Percentiles rank a stretch among this genome's conserved stretches.
Conservation (phyloP, 1,140 invertebrate species). For the Lordiphosa clarofinis region DNA sequence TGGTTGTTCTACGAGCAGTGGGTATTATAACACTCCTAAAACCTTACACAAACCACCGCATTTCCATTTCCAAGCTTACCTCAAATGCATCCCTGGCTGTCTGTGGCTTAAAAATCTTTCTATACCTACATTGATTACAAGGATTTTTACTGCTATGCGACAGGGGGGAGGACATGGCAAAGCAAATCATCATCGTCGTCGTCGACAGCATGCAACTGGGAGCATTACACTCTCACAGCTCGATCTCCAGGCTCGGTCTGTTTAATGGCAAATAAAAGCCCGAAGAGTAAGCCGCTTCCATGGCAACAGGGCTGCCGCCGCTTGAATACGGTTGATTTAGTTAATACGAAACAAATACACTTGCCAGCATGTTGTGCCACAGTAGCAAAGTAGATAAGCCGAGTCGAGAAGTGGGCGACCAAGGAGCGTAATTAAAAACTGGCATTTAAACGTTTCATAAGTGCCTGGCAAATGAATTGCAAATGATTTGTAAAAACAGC, state of each 20-base stretch:
- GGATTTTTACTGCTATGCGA: slow-evolving; percentile 23
- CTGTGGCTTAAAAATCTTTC: slow-evolving; percentile 6
- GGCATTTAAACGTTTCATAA: slow-evolving; percentile 66
- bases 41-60: too few relatives aligned
- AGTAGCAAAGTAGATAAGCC: slow-evolving; percentile 15
- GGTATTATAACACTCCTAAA: too few relatives aligned
- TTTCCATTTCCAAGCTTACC: too few relatives aligned
- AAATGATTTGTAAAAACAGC: slow-evolving; percentile 70
- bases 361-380: neutral
- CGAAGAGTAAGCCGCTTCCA: slow-evolving; percentile 49
- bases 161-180: slow-evolving; percentile 24
- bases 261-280: slow-evolving; percentile 36
- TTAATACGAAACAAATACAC: slow-evolving; percentile 65
- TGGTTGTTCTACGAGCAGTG: too few relatives aligned
- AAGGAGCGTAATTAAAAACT: slow-evolving; percentile 58
- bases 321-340: slow-evolving; percentile 64
- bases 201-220: slow-evolving; percentile 40
- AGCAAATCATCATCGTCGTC: slow-evolving; percentile 36
- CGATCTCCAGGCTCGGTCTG: slow-evolving; percentile 32
- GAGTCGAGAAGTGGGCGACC: slow-evolving; percentile 17
- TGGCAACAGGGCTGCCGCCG: slow-evolving; percentile 14
- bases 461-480: slow-evolving; percentile 59
- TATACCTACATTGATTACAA: slow-evolving; percentile 48
- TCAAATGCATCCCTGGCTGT: too few relatives aligned
- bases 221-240: slow-evolving; percentile 44